phyloP scores from a whole-genome alignment of 2,888 invertebrate species.

The Chymomyza amoena region DNA sequence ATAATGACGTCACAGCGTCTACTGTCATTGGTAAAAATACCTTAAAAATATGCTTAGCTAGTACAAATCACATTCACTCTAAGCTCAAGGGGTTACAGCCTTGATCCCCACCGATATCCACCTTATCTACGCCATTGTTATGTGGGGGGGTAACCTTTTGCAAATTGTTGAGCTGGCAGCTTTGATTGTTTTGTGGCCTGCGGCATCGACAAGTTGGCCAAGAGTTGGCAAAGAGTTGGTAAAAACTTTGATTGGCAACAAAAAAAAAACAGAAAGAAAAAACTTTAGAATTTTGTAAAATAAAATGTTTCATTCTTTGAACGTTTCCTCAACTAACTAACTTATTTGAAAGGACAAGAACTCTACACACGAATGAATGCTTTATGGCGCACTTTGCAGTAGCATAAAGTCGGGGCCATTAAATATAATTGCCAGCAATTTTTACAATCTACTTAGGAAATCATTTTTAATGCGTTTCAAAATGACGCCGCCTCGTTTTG shows the following conservation, averaged over 20 bases:
- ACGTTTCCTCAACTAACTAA: slow-evolving; percentile 5
- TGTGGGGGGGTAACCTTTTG: not conserved
- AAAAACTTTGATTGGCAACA: slow-evolving; percentile 36
- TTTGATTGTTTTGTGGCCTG: slow-evolving; percentile 65
- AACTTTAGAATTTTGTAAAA: slow-evolving; percentile 38
- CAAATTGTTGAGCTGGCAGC: slow-evolving; percentile 32
- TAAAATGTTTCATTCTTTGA: slow-evolving; percentile 32
- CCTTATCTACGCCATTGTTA: not conserved
- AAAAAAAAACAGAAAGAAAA: slow-evolving; percentile 25
- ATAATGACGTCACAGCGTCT: too few relatives aligned
- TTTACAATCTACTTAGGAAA: slow-evolving; percentile 68
- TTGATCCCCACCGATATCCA: not conserved
- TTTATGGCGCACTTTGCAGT: slow-evolving; percentile 33
- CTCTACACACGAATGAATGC: not conserved
- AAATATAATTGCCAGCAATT: slow-evolving; percentile 68
- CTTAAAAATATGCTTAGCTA: too few relatives aligned
- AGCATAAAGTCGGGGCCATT: slow-evolving; percentile 53
- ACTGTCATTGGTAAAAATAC: too few relatives aligned
- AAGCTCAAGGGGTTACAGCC: too few relatives aligned
- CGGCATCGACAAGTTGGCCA: slow-evolving; percentile 44
- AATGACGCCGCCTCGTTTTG: slow-evolving; percentile 16
- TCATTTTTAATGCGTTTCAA: slow-evolving; percentile 63
- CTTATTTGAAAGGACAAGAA: slow-evolving; percentile 13
- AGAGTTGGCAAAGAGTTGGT: slow-evolving; percentile 26
- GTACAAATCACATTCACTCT: too few relatives aligned